These are phyloP conservation scores for Apotomis betuletana DNA, from an alignment of 2,888 invertebrate genomes.

Conservation along the genomic window DNA sequence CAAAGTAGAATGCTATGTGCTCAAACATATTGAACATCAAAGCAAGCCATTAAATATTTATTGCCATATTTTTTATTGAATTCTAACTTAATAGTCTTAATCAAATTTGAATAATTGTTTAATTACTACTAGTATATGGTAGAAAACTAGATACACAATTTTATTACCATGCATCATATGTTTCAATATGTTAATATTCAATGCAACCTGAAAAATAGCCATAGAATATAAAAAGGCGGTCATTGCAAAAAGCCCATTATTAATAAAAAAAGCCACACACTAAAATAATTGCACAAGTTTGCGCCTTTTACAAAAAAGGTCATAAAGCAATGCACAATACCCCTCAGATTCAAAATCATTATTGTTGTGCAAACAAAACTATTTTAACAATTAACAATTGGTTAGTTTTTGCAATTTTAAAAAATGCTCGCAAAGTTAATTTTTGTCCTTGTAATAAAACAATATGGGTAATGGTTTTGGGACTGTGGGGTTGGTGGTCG, in stretches of 20 bases:
- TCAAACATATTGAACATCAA: constrained; percentile 22
- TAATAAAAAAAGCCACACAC: constrained; percentile 16
- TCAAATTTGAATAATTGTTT: constrained; percentile 22
- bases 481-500: constrained; percentile 42
- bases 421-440: constrained; percentile 53
- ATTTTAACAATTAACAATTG: constrained; percentile 54
- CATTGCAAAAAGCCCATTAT: constrained; percentile 12
- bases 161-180: neutral
- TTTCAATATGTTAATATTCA: neutral
- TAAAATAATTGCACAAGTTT: constrained; percentile 27
- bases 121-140: constrained; percentile 2
- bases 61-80: constrained; percentile 2
- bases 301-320: constrained; percentile 23
- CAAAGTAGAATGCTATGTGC: constrained; percentile 29
- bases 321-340: constrained; percentile 22
- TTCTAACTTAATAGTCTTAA: constrained; percentile 8
- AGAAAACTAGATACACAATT: neutral
- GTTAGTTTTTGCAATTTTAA: constrained; percentile 71
- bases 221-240: constrained; percentile 4
- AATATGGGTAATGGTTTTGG: constrained; percentile 39
- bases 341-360: constrained; percentile 49
- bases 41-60: constrained; percentile 12
- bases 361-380: constrained; percentile 61
- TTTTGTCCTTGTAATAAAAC: constrained; percentile 44
- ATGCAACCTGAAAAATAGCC: neutral